These are phyloP conservation scores for Trichogramma dendrolimi DNA, from an alignment of 2,888 invertebrate species.

Conservation along the genomic window DNA sequence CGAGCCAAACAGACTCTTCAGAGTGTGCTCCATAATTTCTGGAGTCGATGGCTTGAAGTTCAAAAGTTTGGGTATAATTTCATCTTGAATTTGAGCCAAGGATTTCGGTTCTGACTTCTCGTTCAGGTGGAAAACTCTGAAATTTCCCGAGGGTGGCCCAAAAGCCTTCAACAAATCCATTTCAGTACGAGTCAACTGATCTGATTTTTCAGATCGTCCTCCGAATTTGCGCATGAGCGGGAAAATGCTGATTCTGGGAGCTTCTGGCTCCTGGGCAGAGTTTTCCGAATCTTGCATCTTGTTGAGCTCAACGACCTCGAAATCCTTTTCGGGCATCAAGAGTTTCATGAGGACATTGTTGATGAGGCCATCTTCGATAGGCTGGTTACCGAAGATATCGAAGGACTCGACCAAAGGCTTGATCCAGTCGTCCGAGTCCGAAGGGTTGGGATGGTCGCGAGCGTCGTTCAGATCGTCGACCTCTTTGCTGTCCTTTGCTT, in stretches of 20 bases:
- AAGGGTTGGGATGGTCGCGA: conserved; percentile 23
- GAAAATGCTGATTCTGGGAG: neutral
- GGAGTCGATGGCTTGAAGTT: neutral
- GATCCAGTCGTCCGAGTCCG: conserved; percentile 25
- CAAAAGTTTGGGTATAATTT: no score
- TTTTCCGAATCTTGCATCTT: conserved; percentile 24
- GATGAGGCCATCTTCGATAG: conserved; percentile 24
- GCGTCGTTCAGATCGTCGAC: conserved; percentile 18
- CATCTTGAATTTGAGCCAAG: no score
- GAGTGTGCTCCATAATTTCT: neutral
- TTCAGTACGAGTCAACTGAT: conserved; percentile 17
- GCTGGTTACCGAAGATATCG: conserved; percentile 27
- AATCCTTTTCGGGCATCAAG: conserved; percentile 23
- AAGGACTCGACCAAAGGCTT: conserved; percentile 26
- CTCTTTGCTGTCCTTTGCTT: conserved; percentile 10
- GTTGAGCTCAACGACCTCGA: conserved; percentile 25
- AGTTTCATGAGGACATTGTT: conserved; percentile 25
- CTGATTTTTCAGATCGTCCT: neutral
- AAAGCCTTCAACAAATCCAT: conserved; percentile 20
- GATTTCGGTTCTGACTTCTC: conserved; percentile 11
- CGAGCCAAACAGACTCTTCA: no score
- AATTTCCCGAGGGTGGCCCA: conserved; percentile 19
- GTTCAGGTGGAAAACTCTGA: conserved; percentile 27
- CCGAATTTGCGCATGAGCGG: neutral
- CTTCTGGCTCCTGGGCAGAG: conserved; percentile 9